These are phyloP conservation scores for Forbesichthys agassizii DNA, from an alignment of 2,113 vertebrate genomes.

Conservation along the genomic window DNA sequence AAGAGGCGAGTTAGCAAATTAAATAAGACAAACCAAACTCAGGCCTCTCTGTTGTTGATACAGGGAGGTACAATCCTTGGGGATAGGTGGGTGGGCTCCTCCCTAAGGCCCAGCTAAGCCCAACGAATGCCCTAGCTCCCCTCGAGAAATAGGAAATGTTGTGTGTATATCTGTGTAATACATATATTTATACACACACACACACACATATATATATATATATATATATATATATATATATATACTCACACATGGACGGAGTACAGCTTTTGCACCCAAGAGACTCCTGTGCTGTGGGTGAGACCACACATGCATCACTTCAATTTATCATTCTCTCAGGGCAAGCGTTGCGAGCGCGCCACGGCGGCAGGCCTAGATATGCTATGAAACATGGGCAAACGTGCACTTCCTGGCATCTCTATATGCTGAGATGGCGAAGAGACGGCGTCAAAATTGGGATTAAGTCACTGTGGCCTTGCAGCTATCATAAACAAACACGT, in stretches of 20 bases:
- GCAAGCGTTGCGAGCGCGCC: conserved; percentile 61
- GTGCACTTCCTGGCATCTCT: conserved; percentile 16
- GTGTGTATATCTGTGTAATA: neutral
- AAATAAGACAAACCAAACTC: conserved; percentile 65
- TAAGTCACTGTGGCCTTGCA: conserved; percentile 32
- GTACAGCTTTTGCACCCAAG: conserved; percentile 53
- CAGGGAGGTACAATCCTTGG: conserved; percentile 47
- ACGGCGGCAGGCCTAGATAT: conserved; percentile 50
- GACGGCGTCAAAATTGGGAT: conserved; percentile 40
- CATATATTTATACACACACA: neutral
- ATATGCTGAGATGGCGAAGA: conserved; percentile 41
- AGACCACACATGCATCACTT: conserved; percentile 71
- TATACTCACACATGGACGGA: neutral
- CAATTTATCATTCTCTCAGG: conserved; percentile 73
- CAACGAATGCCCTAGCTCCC: conserved; percentile 35
- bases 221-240: neutral
- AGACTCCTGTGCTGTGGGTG: conserved; percentile 62
- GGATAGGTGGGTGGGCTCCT: conserved; percentile 66
- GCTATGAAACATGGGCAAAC: conserved; percentile 47
- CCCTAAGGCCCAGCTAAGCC: conserved; percentile 56
- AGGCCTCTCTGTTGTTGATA: conserved; percentile 41
- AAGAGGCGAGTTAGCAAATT: conserved; percentile 14
- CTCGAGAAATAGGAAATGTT: conserved; percentile 46
- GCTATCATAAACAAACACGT: conserved; percentile 30
- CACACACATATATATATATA: neutral